Evolutionary conservation across 2,797 vertebrate genomes (phyloP).

Genomic region (Tapirus indicus): DNA sequence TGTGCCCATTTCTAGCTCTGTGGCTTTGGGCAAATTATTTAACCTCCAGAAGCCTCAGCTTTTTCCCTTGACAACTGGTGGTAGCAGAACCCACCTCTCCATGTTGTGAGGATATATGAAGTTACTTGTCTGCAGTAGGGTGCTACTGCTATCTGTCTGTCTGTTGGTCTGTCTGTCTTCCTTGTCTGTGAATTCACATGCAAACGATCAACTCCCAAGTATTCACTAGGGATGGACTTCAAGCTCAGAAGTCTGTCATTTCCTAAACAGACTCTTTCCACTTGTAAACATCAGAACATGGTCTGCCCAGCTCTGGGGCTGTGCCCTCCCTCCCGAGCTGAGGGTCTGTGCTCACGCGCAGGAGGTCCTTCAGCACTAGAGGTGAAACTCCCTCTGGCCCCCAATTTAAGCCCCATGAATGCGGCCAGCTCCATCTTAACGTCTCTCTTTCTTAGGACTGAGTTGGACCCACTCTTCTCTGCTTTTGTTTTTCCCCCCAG

Average conservation of each 20-base stretch:
- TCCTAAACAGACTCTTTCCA: not conserved
- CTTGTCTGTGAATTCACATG: not conserved
- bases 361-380: not conserved
- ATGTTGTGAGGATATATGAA: not conserved
- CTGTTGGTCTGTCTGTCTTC: not conserved
- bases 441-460: not conserved
- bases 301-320: not conserved
- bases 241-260: not conserved
- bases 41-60: not conserved
- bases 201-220: not conserved
- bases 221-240: not conserved
- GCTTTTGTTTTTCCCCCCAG: not conserved
- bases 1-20: not conserved
- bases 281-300: not conserved
- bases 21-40: not conserved
- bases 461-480: not conserved
- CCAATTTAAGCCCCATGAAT: not conserved
- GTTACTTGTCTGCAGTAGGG: not conserved
- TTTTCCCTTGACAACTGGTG: not conserved
- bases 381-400: not conserved
- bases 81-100: not conserved
- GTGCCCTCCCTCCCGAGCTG: not conserved
- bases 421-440: not conserved
- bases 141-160: not conserved
- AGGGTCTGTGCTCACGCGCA: not conserved